A percentile compares a stretch with the other conserved stretches of the same genome.
Conservation (phyloP, 1,140 invertebrate genomes). For the Globodera rostochiensis region DNA sequence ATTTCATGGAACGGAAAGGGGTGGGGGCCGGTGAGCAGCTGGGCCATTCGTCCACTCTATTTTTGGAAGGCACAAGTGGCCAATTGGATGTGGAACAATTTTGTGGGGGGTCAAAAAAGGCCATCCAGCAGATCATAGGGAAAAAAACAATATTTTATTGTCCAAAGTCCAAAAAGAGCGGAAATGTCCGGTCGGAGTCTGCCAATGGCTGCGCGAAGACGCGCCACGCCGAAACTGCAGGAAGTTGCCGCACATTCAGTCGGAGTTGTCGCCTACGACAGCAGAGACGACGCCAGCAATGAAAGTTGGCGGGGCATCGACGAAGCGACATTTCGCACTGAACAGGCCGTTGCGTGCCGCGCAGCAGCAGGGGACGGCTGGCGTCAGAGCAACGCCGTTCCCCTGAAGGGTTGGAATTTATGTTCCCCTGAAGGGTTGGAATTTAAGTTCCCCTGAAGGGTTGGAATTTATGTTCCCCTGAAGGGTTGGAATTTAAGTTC, state of each 20-base stretch:
- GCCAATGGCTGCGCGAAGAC: not conserved
- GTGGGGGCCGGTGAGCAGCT: too few relatives aligned
- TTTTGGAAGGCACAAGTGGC: not conserved
- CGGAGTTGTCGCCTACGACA: slow-evolving; percentile 23
- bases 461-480: too few relatives aligned
- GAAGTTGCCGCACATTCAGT: slow-evolving; percentile 1
- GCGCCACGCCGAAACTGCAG: not conserved
- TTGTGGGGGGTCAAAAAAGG: not conserved
- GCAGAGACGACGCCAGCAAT: slow-evolving; percentile 44
- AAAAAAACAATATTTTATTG: too few relatives aligned
- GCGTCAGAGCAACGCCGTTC: slow-evolving; percentile 48
- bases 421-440: too few relatives aligned
- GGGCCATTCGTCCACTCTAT: not conserved
- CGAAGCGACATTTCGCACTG: slow-evolving; percentile 34
- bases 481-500: too few relatives aligned
- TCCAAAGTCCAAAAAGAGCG: too few relatives aligned
- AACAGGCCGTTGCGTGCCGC: slow-evolving; percentile 49
- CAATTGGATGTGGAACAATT: not conserved
- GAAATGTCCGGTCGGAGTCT: not conserved
- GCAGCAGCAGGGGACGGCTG: slow-evolving; percentile 45
- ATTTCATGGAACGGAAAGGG: not conserved
- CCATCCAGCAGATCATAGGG: not conserved
- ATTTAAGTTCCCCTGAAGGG: too few relatives aligned
- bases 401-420: not conserved
- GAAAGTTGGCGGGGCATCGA: slow-evolving; percentile 46